phyloP scores from a whole-genome alignment of 2,113 vertebrate genomes.

The Ailuropoda melanoleuca region DNA sequence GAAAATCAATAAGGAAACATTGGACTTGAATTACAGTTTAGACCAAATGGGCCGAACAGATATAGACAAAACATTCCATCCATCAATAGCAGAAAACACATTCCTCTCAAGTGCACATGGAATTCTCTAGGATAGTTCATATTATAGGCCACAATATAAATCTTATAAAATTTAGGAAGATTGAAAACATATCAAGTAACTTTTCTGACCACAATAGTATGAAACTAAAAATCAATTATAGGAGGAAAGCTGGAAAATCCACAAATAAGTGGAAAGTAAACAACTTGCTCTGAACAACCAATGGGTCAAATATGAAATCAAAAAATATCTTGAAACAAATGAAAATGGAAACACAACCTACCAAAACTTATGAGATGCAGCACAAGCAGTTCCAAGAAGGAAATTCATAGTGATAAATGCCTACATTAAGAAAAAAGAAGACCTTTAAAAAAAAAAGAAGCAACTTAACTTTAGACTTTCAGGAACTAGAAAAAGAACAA shows the following conservation, averaged over 20 bases:
- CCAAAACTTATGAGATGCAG: not conserved
- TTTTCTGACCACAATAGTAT: not conserved
- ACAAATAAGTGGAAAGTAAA: not conserved
- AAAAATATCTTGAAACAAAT: not conserved
- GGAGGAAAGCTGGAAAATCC: not conserved
- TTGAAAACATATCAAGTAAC: not conserved
- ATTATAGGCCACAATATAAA: not conserved
- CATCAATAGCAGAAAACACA: not conserved
- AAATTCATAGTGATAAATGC: not conserved
- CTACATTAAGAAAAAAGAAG: not conserved
- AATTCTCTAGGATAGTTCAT: not conserved
- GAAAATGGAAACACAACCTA: not conserved
- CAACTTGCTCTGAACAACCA: not conserved
- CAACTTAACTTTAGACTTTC: not conserved
- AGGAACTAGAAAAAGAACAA: not conserved
- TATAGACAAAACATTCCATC: not conserved
- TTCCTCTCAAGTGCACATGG: not conserved
- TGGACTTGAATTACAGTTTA: not conserved
- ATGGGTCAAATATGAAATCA: not conserved
- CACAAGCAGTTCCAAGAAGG: not conserved
- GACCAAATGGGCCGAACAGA: not conserved
- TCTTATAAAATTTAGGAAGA: not conserved
- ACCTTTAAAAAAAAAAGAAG: not conserved
- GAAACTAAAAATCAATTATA: not conserved
- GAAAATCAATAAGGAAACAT: not conserved